These are phyloP conservation scores for Callinectes sapidus DNA, from an alignment of 2,888 invertebrate genomes.

Conservation along the genomic window DNA sequence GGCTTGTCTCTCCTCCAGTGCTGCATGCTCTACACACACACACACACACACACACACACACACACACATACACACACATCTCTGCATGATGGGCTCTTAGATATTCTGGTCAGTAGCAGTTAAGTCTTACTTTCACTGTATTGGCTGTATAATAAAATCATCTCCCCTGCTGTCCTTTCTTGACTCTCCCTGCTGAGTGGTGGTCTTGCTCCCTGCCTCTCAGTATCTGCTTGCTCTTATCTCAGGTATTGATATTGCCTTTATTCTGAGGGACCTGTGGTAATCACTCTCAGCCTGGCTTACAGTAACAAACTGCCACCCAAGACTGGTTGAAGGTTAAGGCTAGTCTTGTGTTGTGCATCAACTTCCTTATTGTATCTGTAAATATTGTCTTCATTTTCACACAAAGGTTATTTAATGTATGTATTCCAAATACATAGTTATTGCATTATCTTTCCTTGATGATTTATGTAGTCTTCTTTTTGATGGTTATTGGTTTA, in stretches of 20 bases:
- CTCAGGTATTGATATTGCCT: neutral
- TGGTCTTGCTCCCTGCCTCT: constrained; percentile 29
- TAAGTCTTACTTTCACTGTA: constrained; percentile 49
- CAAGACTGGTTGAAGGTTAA: neutral
- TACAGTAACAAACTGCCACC: neutral
- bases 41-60: neutral
- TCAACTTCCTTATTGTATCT: neutral
- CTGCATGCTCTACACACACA: neutral
- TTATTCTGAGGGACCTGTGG: neutral
- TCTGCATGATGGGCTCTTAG: constrained; percentile 40
- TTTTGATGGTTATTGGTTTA: neutral
- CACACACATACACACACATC: neutral
- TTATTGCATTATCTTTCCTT: neutral
- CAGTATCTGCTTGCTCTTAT: neutral
- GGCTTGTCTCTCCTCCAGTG: neutral
- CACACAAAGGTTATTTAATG: neutral
- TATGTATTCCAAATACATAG: neutral
- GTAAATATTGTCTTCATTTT: neutral
- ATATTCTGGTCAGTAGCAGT: constrained; percentile 31
- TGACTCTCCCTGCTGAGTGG: constrained; percentile 40
- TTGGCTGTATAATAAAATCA: constrained; percentile 45
- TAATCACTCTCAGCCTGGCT: neutral
- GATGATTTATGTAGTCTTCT: neutral
- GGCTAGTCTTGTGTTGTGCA: neutral
- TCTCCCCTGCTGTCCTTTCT: constrained; percentile 44